phyloP scores from a whole-genome alignment of 2,113 vertebrate genomes.

The Ictalurus furcatus region DNA sequence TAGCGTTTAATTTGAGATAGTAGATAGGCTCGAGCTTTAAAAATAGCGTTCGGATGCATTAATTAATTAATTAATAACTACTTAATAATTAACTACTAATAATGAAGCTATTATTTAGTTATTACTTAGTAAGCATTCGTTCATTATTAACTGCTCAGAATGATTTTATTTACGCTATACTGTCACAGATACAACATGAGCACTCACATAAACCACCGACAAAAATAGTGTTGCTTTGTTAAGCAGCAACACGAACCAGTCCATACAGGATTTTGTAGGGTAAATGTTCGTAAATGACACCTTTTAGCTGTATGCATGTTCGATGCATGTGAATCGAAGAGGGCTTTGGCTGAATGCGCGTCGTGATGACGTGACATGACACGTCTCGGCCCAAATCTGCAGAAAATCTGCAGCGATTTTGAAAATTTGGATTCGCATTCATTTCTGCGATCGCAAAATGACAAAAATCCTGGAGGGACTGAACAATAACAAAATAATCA shows the following conservation, averaged over 20 bases:
- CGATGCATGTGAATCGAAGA: no score
- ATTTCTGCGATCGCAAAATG: no score
- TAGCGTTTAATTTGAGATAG: neutral
- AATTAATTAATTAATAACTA: neutral
- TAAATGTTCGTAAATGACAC: no score
- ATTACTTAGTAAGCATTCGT: neutral
- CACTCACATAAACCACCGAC: neutral
- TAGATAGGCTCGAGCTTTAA: neutral
- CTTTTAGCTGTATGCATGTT: no score
- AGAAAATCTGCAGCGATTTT: no score
- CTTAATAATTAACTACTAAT: no score
- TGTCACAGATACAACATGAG: neutral
- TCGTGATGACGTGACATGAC: no score
- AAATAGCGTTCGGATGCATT: neutral
- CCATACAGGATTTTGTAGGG: no score
- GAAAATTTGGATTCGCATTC: no score
- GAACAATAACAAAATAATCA: neutral
- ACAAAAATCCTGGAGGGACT: no score
- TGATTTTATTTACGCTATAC: neutral
- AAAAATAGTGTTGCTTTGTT: neutral
- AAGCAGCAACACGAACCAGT: neutral
- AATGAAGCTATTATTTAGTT: neutral
- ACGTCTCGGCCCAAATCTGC: no score
- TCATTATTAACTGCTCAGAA: neutral
- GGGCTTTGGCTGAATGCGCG: no score